Percentiles rank a stretch among this genome's conserved stretches.
Conservation (phyloP, 2,113 vertebrate genomes). For the Muscicapa adusta region DNA sequence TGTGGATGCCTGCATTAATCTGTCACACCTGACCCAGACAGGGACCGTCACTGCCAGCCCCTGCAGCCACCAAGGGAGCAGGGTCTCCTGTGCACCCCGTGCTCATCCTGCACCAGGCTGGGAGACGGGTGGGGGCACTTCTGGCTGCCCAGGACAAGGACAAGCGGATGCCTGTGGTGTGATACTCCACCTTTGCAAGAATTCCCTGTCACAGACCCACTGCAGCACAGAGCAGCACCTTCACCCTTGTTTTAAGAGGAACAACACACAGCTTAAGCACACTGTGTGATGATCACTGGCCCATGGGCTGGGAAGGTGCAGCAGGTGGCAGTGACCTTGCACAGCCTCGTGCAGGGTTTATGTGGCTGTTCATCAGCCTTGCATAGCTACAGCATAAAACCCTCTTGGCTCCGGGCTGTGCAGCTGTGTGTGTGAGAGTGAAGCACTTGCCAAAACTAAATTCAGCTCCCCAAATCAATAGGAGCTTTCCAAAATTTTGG, state of each 20-base stretch:
- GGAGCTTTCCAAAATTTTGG: neutral
- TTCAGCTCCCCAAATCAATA: neutral
- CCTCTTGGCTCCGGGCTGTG: accelerated
- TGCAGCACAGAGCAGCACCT: neutral
- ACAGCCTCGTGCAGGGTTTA: accelerated
- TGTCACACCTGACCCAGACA: neutral
- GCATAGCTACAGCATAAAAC: accelerated
- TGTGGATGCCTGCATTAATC: neutral
- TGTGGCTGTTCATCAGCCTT: accelerated
- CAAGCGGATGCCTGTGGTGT: accelerated
- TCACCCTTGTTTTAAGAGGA: neutral
- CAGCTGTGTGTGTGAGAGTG: neutral
- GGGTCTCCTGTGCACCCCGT: neutral
- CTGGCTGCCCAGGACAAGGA: neutral
- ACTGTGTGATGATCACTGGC: accelerated
- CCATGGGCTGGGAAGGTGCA: neutral
- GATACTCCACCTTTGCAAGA: neutral
- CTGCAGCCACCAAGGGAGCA: accelerated
- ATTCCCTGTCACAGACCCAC: neutral
- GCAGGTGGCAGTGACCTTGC: neutral
- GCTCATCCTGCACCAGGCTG: accelerated
- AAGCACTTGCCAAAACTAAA: neutral
- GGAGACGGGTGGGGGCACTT: neutral
- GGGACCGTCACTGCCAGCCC: neutral
- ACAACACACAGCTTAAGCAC: neutral